Evolutionary conservation across 2,797 vertebrate species (phyloP).

Genomic region (Distichodus sexfasciatus): DNA sequence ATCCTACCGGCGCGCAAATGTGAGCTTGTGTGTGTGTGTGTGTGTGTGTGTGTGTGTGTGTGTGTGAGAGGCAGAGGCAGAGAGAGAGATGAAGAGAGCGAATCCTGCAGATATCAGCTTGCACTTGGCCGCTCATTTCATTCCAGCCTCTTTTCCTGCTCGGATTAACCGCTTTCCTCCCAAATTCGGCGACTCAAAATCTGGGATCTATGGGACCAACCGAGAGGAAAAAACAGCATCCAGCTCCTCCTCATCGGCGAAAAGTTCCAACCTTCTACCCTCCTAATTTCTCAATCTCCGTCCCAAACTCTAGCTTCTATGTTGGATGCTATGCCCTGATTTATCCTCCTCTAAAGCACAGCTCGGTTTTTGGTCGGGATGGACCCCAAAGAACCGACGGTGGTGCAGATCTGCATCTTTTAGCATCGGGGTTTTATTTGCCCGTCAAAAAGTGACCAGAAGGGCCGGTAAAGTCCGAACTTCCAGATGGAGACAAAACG

Average conservation of each 20-base stretch:
- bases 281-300: constrained; percentile 68
- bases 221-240: constrained; percentile 46
- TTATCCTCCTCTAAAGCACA: constrained; percentile 19
- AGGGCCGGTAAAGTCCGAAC: too few species aligned
- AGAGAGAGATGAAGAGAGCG: not conserved
- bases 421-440: too few species aligned
- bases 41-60: not conserved
- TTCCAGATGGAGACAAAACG: constrained; percentile 63
- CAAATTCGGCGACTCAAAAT: not conserved
- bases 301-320: constrained; percentile 28
- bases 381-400: too few species aligned
- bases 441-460: too few species aligned
- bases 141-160: too few species aligned
- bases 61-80: not conserved
- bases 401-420: too few species aligned
- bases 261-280: constrained; percentile 71
- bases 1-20: too few species aligned
- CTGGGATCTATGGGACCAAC: not conserved
- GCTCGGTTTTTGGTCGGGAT: too few species aligned
- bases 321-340: constrained; percentile 50
- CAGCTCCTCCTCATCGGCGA: constrained; percentile 61
- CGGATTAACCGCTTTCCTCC: too few species aligned
- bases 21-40: not conserved
- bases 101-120: too few species aligned
- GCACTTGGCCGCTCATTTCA: too few species aligned